Evolutionary conservation across 2,113 vertebrate species (phyloP).

Genomic region (Sitta europaea): DNA sequence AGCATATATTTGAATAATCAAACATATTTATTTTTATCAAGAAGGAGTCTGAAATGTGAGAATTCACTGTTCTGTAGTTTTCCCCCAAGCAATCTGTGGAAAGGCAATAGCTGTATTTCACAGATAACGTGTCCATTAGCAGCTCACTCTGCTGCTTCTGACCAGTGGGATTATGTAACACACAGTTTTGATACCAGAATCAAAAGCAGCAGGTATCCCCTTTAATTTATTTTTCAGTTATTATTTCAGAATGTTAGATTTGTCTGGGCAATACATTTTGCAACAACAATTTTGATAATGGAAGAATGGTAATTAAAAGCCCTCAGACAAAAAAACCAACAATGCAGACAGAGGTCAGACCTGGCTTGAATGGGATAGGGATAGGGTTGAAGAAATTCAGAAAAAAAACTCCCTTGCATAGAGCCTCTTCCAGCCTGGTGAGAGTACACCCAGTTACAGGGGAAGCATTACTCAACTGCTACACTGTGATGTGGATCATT

Average conservation of each 20-base stretch:
- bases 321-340: not conserved
- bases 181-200: not conserved
- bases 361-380: fast-evolving
- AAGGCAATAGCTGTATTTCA: conserved; percentile 12
- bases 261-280: not conserved
- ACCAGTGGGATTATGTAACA: not conserved
- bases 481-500: not conserved
- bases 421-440: not conserved
- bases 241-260: not conserved
- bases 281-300: not conserved
- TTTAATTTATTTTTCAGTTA: conserved; percentile 12
- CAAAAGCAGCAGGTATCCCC: conserved; percentile 10
- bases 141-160: conserved; percentile 7
- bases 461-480: not conserved
- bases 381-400: not conserved
- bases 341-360: not conserved
- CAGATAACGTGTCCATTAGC: conserved; percentile 15
- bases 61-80: not conserved
- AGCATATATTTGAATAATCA: conserved; percentile 30
- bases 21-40: conserved; percentile 33
- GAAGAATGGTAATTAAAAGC: not conserved
- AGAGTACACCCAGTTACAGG: not conserved
- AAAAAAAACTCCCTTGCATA: not conserved
- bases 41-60: conserved; percentile 3
- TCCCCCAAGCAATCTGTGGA: not conserved